Percentiles rank a stretch among this genome's conserved stretches.
phyloP scores from a whole-genome alignment of 2,113 vertebrate species.

The Prietella phreatophila region DNA sequence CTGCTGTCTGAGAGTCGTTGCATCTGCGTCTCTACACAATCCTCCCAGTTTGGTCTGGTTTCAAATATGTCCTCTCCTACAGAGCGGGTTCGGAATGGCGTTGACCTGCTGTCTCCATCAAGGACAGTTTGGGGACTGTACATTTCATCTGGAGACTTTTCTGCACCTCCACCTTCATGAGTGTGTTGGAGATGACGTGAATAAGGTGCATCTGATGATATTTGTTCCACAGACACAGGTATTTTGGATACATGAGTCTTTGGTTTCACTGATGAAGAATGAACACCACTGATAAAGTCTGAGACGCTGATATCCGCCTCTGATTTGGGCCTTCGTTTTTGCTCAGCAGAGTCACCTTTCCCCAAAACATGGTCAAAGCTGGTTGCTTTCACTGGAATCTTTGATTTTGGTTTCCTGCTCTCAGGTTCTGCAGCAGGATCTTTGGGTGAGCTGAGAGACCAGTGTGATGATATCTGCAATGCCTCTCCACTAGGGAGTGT shows the following conservation, averaged over 20 bases:
- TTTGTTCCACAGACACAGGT: slow-evolving; percentile 69
- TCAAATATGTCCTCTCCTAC: slow-evolving; percentile 91
- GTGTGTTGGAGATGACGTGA: slow-evolving; percentile 49
- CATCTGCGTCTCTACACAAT: slow-evolving; percentile 95
- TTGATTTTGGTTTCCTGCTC: slow-evolving; percentile 74
- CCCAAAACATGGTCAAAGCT: slow-evolving; percentile 55
- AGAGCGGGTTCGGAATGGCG: slow-evolving; percentile 73
- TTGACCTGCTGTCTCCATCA: slow-evolving; percentile 79
- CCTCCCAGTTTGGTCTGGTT: slow-evolving; percentile 89
- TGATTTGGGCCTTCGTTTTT: slow-evolving; percentile 63
- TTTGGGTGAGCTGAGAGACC: slow-evolving; percentile 58
- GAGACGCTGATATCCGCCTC: slow-evolving; percentile 50
- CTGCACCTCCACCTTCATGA: slow-evolving; percentile 8
- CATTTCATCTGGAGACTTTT: slow-evolving; percentile 79
- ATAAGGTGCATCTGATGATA: slow-evolving; percentile 41
- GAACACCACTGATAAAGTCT: slow-evolving; percentile 61
- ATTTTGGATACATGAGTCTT: slow-evolving; percentile 71
- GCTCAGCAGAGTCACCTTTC: slow-evolving; percentile 41
- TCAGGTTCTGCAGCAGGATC: slow-evolving; percentile 63
- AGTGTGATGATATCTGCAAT: slow-evolving; percentile 54
- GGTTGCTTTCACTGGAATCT: slow-evolving; percentile 71
- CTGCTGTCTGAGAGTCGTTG: slow-evolving; percentile 90
- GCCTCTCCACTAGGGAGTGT: slow-evolving; percentile 25
- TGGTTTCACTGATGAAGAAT: slow-evolving; percentile 66
- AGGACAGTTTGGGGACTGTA: slow-evolving; percentile 81